phyloP scores from a whole-genome alignment of 1,140 invertebrate species.

The Bombus pascuorum region DNA sequence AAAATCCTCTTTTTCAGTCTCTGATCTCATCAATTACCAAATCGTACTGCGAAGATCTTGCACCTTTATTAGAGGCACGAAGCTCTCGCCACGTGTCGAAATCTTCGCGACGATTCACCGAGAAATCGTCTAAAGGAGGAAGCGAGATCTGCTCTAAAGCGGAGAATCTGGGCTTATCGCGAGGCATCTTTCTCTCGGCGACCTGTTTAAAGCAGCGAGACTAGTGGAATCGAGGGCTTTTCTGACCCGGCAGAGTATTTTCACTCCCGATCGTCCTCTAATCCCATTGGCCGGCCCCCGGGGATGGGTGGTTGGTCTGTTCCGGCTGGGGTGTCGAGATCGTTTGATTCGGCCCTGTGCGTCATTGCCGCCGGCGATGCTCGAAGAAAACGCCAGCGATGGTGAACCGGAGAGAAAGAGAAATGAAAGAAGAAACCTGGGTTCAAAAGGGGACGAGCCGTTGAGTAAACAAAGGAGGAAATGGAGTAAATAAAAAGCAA shows the following conservation, averaged over 20 bases:
- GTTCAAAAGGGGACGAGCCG: slow-evolving; percentile 39
- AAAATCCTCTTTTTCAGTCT: neutral
- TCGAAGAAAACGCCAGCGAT: slow-evolving; percentile 16
- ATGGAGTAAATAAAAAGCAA: slow-evolving; percentile 78
- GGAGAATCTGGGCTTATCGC: slow-evolving; percentile 5
- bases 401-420: neutral
- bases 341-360: slow-evolving; percentile 51
- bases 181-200: neutral
- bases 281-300: slow-evolving; percentile 41
- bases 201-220: slow-evolving; percentile 19
- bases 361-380: slow-evolving; percentile 7
- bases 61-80: neutral
- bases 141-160: neutral
- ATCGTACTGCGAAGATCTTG: neutral
- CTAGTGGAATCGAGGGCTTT: slow-evolving; percentile 31
- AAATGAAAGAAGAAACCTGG: neutral
- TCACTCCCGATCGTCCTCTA: slow-evolving; percentile 52
- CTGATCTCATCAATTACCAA: neutral
- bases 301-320: slow-evolving; percentile 3
- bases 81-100: slow-evolving; percentile 5
- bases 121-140: neutral
- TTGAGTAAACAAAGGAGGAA: slow-evolving; percentile 76
- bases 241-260: slow-evolving; percentile 29
- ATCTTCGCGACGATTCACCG: neutral
- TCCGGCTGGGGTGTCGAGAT: slow-evolving; percentile 46